Conservation (phyloP, 1,140 invertebrate species). For the Leptinotarsa undecemlineata region DNA sequence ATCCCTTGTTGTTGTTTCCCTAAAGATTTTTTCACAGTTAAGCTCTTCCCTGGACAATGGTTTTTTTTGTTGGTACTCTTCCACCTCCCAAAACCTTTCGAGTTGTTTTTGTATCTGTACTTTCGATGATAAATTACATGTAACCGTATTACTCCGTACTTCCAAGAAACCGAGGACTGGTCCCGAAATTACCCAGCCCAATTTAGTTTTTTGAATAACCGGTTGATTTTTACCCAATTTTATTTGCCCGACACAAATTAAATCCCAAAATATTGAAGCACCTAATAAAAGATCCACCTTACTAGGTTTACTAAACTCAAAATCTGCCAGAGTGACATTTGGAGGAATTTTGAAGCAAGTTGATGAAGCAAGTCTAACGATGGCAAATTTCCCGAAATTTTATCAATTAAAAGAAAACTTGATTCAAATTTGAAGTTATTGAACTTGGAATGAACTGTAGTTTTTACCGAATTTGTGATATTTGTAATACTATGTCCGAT, state of each 20-base stretch:
- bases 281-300: conserved; percentile 13
- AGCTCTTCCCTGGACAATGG: neutral
- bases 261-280: neutral
- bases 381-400: conserved; percentile 12
- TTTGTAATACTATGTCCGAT: conserved; percentile 1
- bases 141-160: neutral
- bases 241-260: conserved; percentile 8
- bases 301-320: neutral
- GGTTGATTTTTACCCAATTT: conserved; percentile 9
- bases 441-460: neutral
- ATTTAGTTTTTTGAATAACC: conserved; percentile 1
- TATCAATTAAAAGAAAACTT: conserved; percentile 1
- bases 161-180: neutral
- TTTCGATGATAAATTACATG: neutral
- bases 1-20: neutral
- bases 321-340: conserved; percentile 4
- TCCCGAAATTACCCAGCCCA: neutral
- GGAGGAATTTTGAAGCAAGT: neutral
- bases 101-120: conserved; percentile 5
- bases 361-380: no score
- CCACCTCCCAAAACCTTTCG: conserved; percentile 8
- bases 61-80: conserved; percentile 1
- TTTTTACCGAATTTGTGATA: neutral
- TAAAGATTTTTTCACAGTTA: neutral
- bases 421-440: neutral